Evolutionary conservation across 2,113 vertebrate species (phyloP).

Genomic region (Zapus hudsonius): DNA sequence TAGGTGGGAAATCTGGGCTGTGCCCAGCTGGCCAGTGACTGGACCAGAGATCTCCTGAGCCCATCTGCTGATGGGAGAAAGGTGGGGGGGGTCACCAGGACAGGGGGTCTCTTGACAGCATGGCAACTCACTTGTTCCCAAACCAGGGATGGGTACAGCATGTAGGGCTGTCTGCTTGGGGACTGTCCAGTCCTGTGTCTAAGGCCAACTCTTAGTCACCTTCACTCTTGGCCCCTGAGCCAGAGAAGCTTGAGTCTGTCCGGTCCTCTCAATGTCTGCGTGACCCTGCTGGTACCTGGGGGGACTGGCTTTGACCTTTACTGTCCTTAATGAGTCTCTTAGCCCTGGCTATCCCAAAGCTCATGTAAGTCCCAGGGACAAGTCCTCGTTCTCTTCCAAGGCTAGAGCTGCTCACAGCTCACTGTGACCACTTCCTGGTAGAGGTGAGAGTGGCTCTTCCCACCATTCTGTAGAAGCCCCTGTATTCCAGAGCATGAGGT

Average conservation of each 20-base stretch:
- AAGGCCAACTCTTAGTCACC: accelerated
- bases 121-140: background rate
- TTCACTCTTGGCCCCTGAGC: background rate
- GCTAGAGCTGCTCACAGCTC: background rate
- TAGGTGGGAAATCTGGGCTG: background rate
- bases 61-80: background rate
- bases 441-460: accelerated
- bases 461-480: background rate
- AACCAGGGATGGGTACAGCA: background rate
- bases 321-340: background rate
- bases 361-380: accelerated
- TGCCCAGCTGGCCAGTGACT: background rate
- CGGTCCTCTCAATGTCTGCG: background rate
- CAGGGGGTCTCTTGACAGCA: background rate
- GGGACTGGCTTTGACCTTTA: background rate
- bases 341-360: too few species aligned
- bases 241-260: too few species aligned
- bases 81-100: too few species aligned
- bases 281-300: background rate
- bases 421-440: background rate
- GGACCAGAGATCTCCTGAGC: too few species aligned
- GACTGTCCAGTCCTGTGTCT: background rate
- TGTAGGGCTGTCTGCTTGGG: too few species aligned
- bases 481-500: background rate
- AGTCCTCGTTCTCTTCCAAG: background rate